These are phyloP conservation scores for Sminthurinus signatus DNA, from an alignment of 1,140 invertebrate genomes.

Conservation along the genomic window DNA sequence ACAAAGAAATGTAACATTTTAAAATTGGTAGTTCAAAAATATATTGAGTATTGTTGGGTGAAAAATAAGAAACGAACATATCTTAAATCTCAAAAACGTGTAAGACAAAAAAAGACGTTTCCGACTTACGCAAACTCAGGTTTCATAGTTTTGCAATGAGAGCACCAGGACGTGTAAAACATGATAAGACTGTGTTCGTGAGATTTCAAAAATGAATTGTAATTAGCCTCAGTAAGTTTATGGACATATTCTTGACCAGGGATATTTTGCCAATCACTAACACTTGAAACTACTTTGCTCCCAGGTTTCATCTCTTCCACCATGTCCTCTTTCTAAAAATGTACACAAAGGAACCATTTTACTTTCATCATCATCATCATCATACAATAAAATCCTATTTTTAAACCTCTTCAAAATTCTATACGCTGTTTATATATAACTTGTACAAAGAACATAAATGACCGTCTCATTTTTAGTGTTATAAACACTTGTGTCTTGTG, in stretches of 20 bases:
- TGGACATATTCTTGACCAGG: conserved; percentile 49
- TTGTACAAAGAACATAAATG: neutral
- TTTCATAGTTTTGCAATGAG: conserved; percentile 56
- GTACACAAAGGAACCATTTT: neutral
- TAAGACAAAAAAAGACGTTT: too few relatives aligned
- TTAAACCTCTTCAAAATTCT: too few relatives aligned
- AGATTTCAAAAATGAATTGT: conserved; percentile 49
- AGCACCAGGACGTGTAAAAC: conserved; percentile 60
- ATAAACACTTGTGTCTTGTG: too few relatives aligned
- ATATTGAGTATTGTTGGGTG: too few relatives aligned
- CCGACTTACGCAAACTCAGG: conserved; percentile 48
- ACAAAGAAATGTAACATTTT: too few relatives aligned
- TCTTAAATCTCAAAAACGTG: too few relatives aligned
- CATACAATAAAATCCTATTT: too few relatives aligned
- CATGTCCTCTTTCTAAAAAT: conserved; percentile 15
- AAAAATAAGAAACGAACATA: too few relatives aligned
- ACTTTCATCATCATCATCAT: neutral
- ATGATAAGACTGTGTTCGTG: conserved; percentile 53
- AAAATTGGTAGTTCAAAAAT: too few relatives aligned
- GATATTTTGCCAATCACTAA: conserved; percentile 47
- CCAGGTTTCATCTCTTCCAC: neutral
- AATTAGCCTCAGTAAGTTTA: conserved; percentile 50
- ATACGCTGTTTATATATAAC: too few relatives aligned
- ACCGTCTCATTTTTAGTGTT: too few relatives aligned
- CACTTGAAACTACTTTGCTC: neutral